phyloP scores from a whole-genome alignment of 2,888 invertebrate species.

The Andrena trimmerana region DNA sequence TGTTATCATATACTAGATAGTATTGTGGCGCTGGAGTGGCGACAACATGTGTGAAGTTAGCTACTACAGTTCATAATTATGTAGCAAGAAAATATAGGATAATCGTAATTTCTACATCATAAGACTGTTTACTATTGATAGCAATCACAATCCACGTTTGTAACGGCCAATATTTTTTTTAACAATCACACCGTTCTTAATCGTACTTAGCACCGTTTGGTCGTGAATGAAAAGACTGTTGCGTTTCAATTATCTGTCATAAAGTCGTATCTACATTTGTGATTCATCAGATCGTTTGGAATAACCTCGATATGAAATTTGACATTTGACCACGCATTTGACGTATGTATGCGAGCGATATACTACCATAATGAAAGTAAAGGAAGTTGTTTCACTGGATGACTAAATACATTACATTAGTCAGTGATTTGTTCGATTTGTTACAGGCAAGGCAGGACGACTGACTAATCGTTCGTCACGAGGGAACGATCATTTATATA shows the following conservation, averaged over 20 bases:
- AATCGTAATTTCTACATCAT: conserved; percentile 38
- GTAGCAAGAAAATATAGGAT: conserved; percentile 16
- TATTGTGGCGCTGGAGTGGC: background rate
- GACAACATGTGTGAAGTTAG: conserved; percentile 50
- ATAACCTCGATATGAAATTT: conserved; percentile 60
- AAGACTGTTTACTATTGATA: conserved; percentile 40
- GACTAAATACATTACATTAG: conserved; percentile 8
- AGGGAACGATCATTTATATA: background rate
- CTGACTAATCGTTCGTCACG: background rate
- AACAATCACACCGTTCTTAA: conserved; percentile 2
- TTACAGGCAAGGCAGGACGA: conserved; percentile 45
- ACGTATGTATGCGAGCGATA: conserved; percentile 42
- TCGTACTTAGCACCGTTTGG: background rate
- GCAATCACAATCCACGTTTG: conserved; percentile 13
- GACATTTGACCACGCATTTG: conserved; percentile 56
- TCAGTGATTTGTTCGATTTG: conserved; percentile 54
- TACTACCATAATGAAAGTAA: conserved; percentile 28
- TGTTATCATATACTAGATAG: background rate
- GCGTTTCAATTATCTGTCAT: conserved; percentile 7
- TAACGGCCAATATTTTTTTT: conserved; percentile 7
- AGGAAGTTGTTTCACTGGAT: background rate
- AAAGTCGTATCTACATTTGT: conserved; percentile 18
- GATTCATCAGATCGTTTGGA: conserved; percentile 42
- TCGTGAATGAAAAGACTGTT: background rate
- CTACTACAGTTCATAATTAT: conserved; percentile 16